A percentile compares a stretch with the other conserved stretches of the same genome.
Evolutionary conservation across 1,140 invertebrate genomes (phyloP).

Genomic region (Portunus trituberculatus): DNA sequence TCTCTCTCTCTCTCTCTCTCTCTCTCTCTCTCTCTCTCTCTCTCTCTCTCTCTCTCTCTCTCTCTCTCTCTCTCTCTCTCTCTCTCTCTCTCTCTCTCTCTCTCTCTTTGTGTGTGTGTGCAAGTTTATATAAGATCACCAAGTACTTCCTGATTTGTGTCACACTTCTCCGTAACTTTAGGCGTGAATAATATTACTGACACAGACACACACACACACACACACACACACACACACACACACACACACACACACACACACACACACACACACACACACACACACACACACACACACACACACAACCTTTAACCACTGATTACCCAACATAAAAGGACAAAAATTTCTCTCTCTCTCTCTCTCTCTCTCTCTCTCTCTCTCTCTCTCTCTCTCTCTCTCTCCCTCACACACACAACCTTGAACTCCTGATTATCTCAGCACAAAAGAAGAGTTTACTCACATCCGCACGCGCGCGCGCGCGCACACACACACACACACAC

Average conservation of each 20-base stretch:
- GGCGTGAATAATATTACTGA: background rate
- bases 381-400: no score
- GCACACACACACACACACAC: no score
- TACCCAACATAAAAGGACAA: no score
- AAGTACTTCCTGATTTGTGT: no score
- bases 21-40: background rate
- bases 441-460: no score
- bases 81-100: background rate
- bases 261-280: conserved; percentile 23
- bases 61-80: background rate
- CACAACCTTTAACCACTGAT: no score
- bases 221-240: conserved; percentile 1
- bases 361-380: no score
- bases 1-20: background rate
- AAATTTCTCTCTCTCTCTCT: no score
- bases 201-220: background rate
- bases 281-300: background rate
- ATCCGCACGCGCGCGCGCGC: no score
- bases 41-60: background rate
- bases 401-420: no score
- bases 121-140: background rate
- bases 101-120: background rate
- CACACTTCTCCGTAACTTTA: no score
- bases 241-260: conserved; percentile 34
- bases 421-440: no score